These are phyloP conservation scores for Drosophila kanekoi DNA, from an alignment of 2,888 invertebrate genomes.

Conservation along the genomic window DNA sequence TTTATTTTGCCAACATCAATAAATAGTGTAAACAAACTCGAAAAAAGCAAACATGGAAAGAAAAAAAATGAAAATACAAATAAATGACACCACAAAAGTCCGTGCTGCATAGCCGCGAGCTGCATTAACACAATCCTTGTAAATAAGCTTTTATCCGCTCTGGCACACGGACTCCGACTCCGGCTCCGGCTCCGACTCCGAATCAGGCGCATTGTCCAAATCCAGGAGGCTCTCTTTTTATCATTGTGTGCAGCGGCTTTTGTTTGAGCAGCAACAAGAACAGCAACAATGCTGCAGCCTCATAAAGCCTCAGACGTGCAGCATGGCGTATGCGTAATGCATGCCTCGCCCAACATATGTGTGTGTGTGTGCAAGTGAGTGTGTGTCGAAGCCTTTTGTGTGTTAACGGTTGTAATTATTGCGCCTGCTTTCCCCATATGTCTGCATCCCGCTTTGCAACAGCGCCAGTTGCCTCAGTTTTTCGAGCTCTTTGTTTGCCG, in stretches of 20 bases:
- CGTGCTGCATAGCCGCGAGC: constrained; percentile 74
- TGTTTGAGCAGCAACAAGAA: constrained; percentile 62
- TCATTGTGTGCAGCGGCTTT: constrained; percentile 66
- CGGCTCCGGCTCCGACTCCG: constrained; percentile 51
- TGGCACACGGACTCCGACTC: constrained; percentile 36
- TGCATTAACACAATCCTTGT: constrained; percentile 74
- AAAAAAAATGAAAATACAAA: constrained; percentile 7
- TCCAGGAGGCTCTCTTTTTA: constrained; percentile 47
- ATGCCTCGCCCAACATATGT: constrained; percentile 30
- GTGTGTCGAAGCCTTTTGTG: constrained; percentile 61
- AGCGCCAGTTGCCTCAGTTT: constrained; percentile 44
- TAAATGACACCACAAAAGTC: constrained; percentile 58
- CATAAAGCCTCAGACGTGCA: constrained; percentile 51
- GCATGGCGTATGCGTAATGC: constrained; percentile 68
- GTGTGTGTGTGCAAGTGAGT: constrained; percentile 29
- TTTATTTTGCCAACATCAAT: constrained; percentile 21
- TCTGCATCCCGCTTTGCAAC: constrained; percentile 29
- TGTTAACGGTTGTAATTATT: constrained; percentile 75
- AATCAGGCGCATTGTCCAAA: constrained; percentile 64
- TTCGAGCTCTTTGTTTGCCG: constrained; percentile 61
- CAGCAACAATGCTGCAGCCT: constrained; percentile 22
- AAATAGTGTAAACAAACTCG: constrained; percentile 34
- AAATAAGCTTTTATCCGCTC: constrained; percentile 73
- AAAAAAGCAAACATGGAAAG: neutral
- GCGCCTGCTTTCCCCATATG: constrained; percentile 48